These are phyloP conservation scores for Buathra laborator DNA, from an alignment of 2,888 invertebrate species.

Conservation along the genomic window DNA sequence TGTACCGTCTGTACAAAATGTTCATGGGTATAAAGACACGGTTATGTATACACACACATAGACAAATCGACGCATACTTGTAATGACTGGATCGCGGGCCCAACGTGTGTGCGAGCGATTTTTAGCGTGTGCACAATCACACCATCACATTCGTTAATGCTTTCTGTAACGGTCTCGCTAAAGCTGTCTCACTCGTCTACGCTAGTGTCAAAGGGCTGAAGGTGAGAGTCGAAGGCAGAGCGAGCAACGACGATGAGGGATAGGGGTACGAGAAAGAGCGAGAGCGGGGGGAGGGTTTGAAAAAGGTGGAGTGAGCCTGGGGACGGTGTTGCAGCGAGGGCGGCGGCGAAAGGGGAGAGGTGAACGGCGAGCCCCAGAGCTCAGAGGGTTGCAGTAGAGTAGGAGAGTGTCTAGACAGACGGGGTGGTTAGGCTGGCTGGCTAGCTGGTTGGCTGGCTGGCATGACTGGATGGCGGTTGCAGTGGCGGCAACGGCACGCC, in stretches of 20 bases:
- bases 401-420: slow-evolving; percentile 84
- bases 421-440: slow-evolving; percentile 80
- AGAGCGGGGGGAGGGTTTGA: slow-evolving; percentile 9
- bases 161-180: slow-evolving; percentile 53
- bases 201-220: slow-evolving; percentile 78
- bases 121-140: slow-evolving; percentile 6
- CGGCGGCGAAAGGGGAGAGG: slow-evolving; percentile 63
- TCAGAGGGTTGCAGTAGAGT: slow-evolving; percentile 82
- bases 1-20: slow-evolving; percentile 52
- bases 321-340: slow-evolving; percentile 59
- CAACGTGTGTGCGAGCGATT: slow-evolving; percentile 3
- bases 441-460: slow-evolving; percentile 72
- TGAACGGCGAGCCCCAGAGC: slow-evolving; percentile 69
- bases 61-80: not conserved
- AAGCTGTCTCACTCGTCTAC: slow-evolving; percentile 52
- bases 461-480: slow-evolving; percentile 75
- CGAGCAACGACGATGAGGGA: slow-evolving; percentile 30
- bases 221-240: slow-evolving; percentile 74
- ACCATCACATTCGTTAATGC: slow-evolving; percentile 46
- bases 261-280: slow-evolving; percentile 9
- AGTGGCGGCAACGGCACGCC: slow-evolving; percentile 70
- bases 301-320: slow-evolving; percentile 55
- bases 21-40: slow-evolving; percentile 6
- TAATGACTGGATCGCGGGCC: not conserved
- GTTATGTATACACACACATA: not conserved